A percentile compares a stretch with the other conserved stretches of the same genome.
Conservation (phyloP, 1,140 invertebrate species). For the Ips typographus region DNA sequence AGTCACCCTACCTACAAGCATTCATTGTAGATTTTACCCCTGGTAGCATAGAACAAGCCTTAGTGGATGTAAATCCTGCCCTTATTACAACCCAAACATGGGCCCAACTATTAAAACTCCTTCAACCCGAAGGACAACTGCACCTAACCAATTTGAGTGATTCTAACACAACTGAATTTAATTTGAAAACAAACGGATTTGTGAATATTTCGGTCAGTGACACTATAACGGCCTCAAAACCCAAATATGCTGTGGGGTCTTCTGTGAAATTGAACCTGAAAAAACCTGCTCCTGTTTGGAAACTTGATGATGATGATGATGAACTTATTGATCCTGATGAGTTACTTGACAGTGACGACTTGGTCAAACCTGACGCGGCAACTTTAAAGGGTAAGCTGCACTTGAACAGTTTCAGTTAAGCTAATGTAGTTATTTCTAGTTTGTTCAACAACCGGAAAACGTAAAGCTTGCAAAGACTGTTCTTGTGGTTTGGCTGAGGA, state of each 20-base stretch:
- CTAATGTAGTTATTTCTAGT: conserved; percentile 60
- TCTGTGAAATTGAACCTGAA: conserved; percentile 56
- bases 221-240: conserved; percentile 60
- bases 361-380: conserved; percentile 79
- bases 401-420: conserved; percentile 13
- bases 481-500: conserved; percentile 96
- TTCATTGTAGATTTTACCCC: no score
- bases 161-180: conserved; percentile 51
- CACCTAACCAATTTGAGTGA: conserved; percentile 51
- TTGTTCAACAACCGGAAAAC: conserved; percentile 86
- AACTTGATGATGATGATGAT: conserved; percentile 70
- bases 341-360: conserved; percentile 86
- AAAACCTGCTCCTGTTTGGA: conserved; percentile 56
- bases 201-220: conserved; percentile 55
- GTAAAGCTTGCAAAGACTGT: conserved; percentile 98
- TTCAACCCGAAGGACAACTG: conserved; percentile 50
- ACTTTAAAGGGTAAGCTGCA: conserved; percentile 72
- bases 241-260: conserved; percentile 67
- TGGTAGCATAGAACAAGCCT: no score
- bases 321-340: conserved; percentile 86
- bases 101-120: conserved; percentile 24
- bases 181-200: conserved; percentile 66
- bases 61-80: background rate
- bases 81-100: conserved; percentile 12
- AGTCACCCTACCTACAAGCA: no score